Evolutionary conservation across 2,888 invertebrate genomes (phyloP).

Genomic region (Ommatoiulus sabulosus): DNA sequence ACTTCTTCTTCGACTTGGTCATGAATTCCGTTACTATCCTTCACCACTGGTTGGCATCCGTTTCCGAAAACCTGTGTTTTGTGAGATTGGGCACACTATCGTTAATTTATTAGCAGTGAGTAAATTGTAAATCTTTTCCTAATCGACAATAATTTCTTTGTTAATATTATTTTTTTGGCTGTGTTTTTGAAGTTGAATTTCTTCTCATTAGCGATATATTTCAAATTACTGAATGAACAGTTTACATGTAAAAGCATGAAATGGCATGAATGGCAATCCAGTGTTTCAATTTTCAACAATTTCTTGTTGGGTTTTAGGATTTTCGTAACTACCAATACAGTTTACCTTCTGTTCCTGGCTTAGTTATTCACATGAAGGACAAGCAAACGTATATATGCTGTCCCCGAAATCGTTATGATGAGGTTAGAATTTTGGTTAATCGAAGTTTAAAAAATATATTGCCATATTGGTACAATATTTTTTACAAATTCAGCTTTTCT

Average conservation of each 20-base stretch:
- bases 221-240: too few relatives aligned
- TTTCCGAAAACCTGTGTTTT: constrained; percentile 82
- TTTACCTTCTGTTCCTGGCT: constrained; percentile 79
- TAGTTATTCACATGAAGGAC: constrained; percentile 85
- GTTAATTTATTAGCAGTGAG: constrained; percentile 80
- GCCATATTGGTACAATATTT: neutral
- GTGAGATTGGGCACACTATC: constrained; percentile 88
- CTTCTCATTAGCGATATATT: neutral
- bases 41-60: constrained; percentile 83
- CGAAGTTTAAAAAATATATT: too few relatives aligned
- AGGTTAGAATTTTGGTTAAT: constrained; percentile 63
- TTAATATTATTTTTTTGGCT: too few relatives aligned
- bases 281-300: neutral
- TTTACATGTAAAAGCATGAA: too few relatives aligned
- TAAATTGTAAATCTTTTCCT: constrained; percentile 7
- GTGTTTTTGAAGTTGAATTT: neutral
- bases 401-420: constrained; percentile 77
- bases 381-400: constrained; percentile 81
- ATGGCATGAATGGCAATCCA: neutral
- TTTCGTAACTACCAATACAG: constrained; percentile 86
- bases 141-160: neutral
- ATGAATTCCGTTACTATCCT: constrained; percentile 87
- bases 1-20: constrained; percentile 81
- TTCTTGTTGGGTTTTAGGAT: constrained; percentile 71
- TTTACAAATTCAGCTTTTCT: neutral